phyloP scores from a whole-genome alignment of 1,140 invertebrate genomes.

The Pseudomyrmex gracilis region DNA sequence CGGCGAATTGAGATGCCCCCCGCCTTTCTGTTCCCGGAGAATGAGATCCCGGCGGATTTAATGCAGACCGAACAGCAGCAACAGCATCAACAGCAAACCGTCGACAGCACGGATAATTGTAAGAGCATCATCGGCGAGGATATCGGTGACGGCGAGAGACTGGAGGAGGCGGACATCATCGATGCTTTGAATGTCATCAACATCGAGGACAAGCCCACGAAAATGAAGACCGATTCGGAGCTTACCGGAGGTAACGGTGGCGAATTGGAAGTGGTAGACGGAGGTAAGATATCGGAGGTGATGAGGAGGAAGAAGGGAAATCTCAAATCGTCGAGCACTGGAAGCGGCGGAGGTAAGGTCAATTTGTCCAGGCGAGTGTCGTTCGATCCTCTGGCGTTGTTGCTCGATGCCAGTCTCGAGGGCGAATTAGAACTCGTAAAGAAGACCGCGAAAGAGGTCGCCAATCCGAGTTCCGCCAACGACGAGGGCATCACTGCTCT shows the following conservation, averaged over 20 bases:
- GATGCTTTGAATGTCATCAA: conserved; percentile 84
- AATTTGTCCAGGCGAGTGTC: conserved; percentile 94
- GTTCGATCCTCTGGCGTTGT: conserved; percentile 98
- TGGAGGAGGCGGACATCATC: conserved; percentile 83
- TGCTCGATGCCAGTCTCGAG: conserved; percentile 98
- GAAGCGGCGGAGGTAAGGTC: conserved; percentile 85
- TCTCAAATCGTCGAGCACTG: conserved; percentile 88
- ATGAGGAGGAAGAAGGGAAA: conserved; percentile 92
- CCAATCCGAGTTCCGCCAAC: conserved; percentile 97
- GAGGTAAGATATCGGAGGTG: conserved; percentile 85
- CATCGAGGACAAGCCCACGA: conserved; percentile 82
- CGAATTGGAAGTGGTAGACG: conserved; percentile 81
- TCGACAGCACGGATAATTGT: conserved; percentile 78
- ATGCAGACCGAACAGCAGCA: conserved; percentile 84
- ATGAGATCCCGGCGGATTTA: conserved; percentile 88
- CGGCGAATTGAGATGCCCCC: conserved; percentile 93
- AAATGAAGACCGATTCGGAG: conserved; percentile 83
- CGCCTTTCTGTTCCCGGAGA: conserved; percentile 92
- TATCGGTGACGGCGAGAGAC: conserved; percentile 78
- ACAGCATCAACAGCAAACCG: conserved; percentile 69
- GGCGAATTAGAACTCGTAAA: conserved; percentile 98
- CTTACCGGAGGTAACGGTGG: conserved; percentile 29
- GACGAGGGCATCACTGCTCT: conserved; percentile 99
- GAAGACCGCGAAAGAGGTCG: conserved; percentile 96
- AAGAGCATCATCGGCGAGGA: conserved; percentile 70